A percentile compares a stretch with the other conserved stretches of the same genome.
phyloP scores from a whole-genome alignment of 2,888 invertebrate genomes.

The Fabriciana adippe region DNA sequence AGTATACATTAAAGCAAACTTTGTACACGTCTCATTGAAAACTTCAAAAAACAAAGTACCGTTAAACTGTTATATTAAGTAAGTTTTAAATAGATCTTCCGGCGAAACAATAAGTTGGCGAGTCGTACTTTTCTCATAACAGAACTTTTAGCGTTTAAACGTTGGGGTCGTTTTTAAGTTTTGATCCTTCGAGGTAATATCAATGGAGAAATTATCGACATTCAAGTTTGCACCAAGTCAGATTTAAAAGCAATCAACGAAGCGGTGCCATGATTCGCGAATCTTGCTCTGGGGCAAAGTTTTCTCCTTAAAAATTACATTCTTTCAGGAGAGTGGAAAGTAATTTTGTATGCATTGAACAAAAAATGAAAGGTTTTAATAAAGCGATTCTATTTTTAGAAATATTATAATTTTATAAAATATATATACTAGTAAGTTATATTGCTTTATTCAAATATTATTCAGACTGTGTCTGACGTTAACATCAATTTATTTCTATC shows the following conservation, averaged over 20 bases:
- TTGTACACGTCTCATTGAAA: slow-evolving; percentile 38
- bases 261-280: slow-evolving; percentile 40
- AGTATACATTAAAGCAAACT: slow-evolving; percentile 7
- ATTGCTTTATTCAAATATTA: too few species aligned
- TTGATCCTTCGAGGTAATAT: slow-evolving; percentile 39
- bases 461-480: too few species aligned
- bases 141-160: slow-evolving; percentile 22
- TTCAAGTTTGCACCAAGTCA: slow-evolving; percentile 38
- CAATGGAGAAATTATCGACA: slow-evolving; percentile 46
- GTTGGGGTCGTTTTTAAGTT: slow-evolving; percentile 3
- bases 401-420: neutral
- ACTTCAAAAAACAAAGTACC: slow-evolving; percentile 39
- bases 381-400: neutral
- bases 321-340: neutral
- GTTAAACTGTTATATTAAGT: slow-evolving; percentile 41
- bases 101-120: slow-evolving; percentile 33
- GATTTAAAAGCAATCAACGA: slow-evolving; percentile 53
- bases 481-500: too few species aligned
- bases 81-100: slow-evolving; percentile 30
- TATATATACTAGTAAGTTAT: too few species aligned
- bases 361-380: slow-evolving; percentile 4
- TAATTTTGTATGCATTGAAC: slow-evolving; percentile 8
- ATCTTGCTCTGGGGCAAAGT: slow-evolving; percentile 26
- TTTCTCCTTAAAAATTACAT: slow-evolving; percentile 18
- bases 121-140: slow-evolving; percentile 29